Base-by-base conservation (phyloP, 2,888 invertebrate species). In the Vandiemenella viatica region DNA sequence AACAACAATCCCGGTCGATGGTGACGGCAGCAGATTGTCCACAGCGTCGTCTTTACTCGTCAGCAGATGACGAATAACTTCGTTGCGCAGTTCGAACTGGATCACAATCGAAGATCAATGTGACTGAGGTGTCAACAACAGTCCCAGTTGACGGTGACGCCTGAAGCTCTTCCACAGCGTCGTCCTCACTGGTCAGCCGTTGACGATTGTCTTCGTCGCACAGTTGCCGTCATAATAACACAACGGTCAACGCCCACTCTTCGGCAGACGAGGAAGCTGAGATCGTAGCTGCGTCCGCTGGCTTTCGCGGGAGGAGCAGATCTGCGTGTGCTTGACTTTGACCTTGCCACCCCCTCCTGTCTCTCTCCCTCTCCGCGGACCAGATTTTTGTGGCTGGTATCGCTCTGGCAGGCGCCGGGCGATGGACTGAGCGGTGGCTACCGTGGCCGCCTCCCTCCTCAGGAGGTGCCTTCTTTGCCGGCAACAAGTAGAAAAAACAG, bases 351-450 rank as follows among this genome's bases (percentile, higher is more conserved):
- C 32, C 32, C 32, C 32, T 32, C 32, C 32, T 32, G 32, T n/a
- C 26, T n/a, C n/a, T n/a, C n/a, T n/a, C n/a, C n/a, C n/a, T n/a
- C n/a, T n/a, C 43, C 48, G 37, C n/a, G 15, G 40, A 38, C 32
- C 10, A 32, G 32, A 32, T n/a, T 10, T 13, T 32, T 32, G 10
- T 32, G 10, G n/a, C 32, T n/a, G n/a, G 32, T 32, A 32, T 32
- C 32, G 32, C 32, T n/a, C n/a, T 26, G 45, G 26, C 49, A 49
- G n/a, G 42, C 41, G 19, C 38, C 49, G 37, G 37, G 41, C 26
- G 26, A 40, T 41, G 40, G 42, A 49, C 49, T 49, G 40, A 40
- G 40, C 26, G 20, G 16, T 26, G 32, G 10, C 32, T 18, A 16
- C 17, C 44, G 18, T 22, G 38, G 23, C 38, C 46, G 37, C 32